These are phyloP conservation scores for Panthera uncia DNA, from an alignment of 2,113 vertebrate genomes.

Conservation along the genomic window DNA sequence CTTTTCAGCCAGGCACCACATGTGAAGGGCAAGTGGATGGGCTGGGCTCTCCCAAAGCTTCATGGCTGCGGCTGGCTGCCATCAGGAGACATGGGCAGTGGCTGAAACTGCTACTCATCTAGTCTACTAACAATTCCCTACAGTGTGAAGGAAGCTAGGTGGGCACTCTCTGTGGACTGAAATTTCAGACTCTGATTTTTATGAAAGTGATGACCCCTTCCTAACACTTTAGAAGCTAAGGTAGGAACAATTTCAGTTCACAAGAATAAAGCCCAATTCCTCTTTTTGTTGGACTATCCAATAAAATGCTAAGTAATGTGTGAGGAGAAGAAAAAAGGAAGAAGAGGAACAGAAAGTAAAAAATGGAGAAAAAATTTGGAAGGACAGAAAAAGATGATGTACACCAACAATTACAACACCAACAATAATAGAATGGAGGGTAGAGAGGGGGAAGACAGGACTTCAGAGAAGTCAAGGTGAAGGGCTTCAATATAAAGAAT, in stretches of 20 bases:
- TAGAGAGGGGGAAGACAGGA: background rate
- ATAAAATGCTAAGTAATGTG: background rate
- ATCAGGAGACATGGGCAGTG: rapidly evolving
- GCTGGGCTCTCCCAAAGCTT: background rate
- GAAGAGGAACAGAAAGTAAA: background rate
- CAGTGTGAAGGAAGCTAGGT: background rate
- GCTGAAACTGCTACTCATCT: background rate
- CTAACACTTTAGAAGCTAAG: background rate
- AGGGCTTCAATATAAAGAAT: background rate
- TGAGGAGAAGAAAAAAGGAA: background rate
- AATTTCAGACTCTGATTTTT: background rate
- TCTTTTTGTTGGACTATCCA: background rate
- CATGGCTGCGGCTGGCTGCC: no score
- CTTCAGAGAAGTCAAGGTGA: background rate
- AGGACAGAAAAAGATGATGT: background rate
- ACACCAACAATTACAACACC: background rate
- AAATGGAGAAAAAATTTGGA: background rate
- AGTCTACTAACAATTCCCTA: background rate
- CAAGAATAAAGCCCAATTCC: background rate
- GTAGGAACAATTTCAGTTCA: background rate
- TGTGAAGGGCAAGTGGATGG: background rate
- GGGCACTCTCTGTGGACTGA: background rate
- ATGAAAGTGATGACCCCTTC: background rate
- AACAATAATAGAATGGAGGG: background rate
- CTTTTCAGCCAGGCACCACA: background rate